These are phyloP conservation scores for Mus spicilegus DNA, from an alignment of 2,113 vertebrate species.

Conservation along the genomic window DNA sequence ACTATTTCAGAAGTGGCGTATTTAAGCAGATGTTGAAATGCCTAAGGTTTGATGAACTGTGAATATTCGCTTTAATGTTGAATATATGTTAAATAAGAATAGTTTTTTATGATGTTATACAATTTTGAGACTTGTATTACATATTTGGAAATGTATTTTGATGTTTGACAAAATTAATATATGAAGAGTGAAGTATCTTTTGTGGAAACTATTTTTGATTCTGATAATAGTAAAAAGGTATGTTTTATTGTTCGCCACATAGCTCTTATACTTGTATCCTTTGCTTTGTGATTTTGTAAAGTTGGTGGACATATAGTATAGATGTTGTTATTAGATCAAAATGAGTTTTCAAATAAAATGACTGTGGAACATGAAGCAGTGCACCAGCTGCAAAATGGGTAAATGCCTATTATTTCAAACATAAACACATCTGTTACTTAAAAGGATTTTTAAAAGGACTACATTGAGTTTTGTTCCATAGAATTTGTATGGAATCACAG, in stretches of 20 bases:
- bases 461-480: constrained; percentile 1
- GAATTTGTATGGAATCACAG: constrained; percentile 20
- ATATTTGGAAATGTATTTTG: constrained; percentile 67
- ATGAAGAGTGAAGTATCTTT: constrained; percentile 42
- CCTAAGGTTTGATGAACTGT: constrained; percentile 7
- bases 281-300: constrained; percentile 54
- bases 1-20: background rate
- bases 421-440: background rate
- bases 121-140: constrained; percentile 40
- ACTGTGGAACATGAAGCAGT: background rate
- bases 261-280: constrained; percentile 12
- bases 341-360: constrained; percentile 73
- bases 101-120: constrained; percentile 3
- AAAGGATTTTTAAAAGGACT: background rate
- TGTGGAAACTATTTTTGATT: constrained; percentile 56
- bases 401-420: constrained; percentile 56
- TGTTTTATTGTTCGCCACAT: background rate
- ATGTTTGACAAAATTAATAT: constrained; percentile 37
- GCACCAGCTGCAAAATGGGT: constrained; percentile 35
- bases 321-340: constrained; percentile 44
- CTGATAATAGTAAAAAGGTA: constrained; percentile 35
- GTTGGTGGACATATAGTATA: constrained; percentile 27
- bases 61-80: constrained; percentile 3
- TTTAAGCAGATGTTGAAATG: constrained; percentile 33
- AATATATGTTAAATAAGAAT: background rate